Evolutionary conservation across 2,113 vertebrate genomes (phyloP), one percentile per base, ranked within the genome.

Genomic region (Tyto alba): DNA sequence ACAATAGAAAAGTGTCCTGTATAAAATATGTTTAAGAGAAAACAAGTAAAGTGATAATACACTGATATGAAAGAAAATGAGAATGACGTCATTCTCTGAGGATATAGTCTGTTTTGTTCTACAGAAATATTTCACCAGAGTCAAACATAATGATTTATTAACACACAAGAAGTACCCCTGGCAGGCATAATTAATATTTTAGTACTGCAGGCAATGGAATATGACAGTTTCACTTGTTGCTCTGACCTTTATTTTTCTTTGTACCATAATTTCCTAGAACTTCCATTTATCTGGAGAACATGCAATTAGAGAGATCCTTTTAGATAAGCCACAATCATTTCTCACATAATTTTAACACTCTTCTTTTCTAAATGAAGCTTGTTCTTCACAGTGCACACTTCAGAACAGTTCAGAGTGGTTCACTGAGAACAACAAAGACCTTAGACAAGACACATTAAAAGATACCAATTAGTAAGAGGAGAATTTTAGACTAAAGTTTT

Each of bases 171-270:
- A 91, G 79, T 63, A 86, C 64, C 53, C 75, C 90, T 87, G 53
- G 75, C 76, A 97, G 92, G 91, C 82, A 85, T 71, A 53, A 72
- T 96, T 96, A 97, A 96, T 97, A 96, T 95, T 96, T 96, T 60
- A 96, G 62, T 90, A 91, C 66, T 59, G 43, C 43, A 80, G 71
- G 47, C 6, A 0, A 91, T 69, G 57, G 92, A 91, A 96, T 95
- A 80, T 93, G 95, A 91, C 91, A 96, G 81, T 72, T 81, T 96
- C 74, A 89, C 94, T 95, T 94, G 86, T 81, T 86, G 78, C 59
- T 93, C 26, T 96, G 95, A 85, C 86, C 93, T 96, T 96, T 95
- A 90, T 96, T 95, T 96, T 96, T 29, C 47, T 92, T 96, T 16
- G 2, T 78, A 91, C 38, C 22, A 55, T 77, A 77, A 86, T 94